Evolutionary conservation across 2,888 invertebrate genomes (phyloP).

Genomic region (Tenthredo scrophulariae): DNA sequence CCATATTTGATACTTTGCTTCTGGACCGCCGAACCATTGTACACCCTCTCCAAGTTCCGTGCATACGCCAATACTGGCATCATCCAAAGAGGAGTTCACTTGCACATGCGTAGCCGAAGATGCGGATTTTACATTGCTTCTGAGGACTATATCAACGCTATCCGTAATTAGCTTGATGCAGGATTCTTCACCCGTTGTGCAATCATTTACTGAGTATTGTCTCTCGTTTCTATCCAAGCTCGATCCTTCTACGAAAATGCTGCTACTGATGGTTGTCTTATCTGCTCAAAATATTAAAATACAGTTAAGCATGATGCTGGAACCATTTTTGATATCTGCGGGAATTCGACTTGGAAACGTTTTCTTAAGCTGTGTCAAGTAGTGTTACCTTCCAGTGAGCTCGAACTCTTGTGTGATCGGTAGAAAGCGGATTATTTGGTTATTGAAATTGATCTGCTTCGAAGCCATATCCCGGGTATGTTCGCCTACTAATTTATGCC

Average conservation of each 20-base stretch:
- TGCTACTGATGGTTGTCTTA: neutral
- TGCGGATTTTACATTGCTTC: neutral
- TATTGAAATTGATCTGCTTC: neutral
- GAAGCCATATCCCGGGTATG: no score
- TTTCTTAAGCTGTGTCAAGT: no score
- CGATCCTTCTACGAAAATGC: neutral
- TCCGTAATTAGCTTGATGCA: neutral
- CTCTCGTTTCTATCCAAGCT: neutral
- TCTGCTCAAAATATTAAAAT: neutral
- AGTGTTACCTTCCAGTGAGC: no score
- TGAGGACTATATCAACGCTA: neutral
- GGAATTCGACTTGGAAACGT: neutral
- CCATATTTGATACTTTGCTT: slow-evolving; percentile 83
- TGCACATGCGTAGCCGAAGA: neutral
- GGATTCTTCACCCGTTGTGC: neutral
- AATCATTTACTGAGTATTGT: slow-evolving; percentile 12
- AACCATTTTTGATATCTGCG: neutral
- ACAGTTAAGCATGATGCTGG: neutral
- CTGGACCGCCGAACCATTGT: slow-evolving; percentile 86
- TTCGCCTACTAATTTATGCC: no score
- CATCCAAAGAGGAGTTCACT: neutral
- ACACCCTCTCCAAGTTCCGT: slow-evolving; percentile 62
- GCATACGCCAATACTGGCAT: slow-evolving; percentile 62
- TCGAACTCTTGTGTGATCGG: no score
- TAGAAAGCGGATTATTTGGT: neutral